Conservation (phyloP, 2,113 vertebrate species). For the Plotosus lineatus region DNA sequence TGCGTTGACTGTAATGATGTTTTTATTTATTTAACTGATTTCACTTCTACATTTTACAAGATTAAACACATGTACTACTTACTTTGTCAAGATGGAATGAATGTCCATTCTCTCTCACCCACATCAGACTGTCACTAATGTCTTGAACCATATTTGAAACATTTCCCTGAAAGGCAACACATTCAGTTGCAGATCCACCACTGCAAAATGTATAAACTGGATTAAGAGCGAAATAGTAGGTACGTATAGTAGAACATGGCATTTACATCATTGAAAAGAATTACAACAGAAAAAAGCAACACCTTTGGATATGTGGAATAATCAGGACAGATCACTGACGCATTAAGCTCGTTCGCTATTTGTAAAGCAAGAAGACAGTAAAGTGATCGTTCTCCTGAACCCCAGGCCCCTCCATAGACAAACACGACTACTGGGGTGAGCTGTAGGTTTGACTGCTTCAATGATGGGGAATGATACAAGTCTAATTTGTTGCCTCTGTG, state of each 20-base stretch:
- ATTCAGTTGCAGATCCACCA: constrained; percentile 7
- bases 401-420: constrained; percentile 73
- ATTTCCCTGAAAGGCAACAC: constrained; percentile 62
- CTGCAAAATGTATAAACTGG: background rate
- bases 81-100: constrained; percentile 70
- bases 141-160: constrained; percentile 75
- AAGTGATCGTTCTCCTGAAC: constrained; percentile 68
- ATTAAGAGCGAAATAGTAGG: background rate
- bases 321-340: constrained; percentile 73
- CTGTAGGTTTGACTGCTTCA: background rate
- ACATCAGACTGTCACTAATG: constrained; percentile 71
- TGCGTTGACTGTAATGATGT: background rate
- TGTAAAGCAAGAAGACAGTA: constrained; percentile 73
- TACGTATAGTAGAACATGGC: background rate
- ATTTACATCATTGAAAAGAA: background rate
- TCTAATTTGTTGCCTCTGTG: constrained; percentile 71
- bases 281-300: background rate
- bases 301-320: constrained; percentile 75
- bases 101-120: constrained; percentile 65
- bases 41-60: background rate
- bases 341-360: constrained; percentile 69
- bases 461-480: constrained; percentile 64
- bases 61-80: constrained; percentile 25
- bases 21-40: background rate
- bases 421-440: constrained; percentile 66